A percentile compares a stretch with the other conserved stretches of the same genome.
Evolutionary conservation across 2,888 invertebrate species (phyloP).

Genomic region (Hirtodrosophila histrioides): DNA sequence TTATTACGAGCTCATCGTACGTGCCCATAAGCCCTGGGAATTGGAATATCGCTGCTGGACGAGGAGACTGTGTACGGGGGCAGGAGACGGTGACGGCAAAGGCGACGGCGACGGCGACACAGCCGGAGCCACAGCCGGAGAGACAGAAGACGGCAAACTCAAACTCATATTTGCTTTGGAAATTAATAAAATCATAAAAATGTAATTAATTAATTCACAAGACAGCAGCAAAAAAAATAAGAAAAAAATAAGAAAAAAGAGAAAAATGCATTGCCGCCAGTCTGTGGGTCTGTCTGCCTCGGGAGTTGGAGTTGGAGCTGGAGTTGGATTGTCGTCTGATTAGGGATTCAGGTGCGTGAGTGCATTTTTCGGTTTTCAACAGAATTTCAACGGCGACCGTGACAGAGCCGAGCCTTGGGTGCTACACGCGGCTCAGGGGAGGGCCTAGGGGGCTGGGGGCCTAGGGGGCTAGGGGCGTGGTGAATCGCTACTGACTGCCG

Average conservation of each 20-base stretch:
- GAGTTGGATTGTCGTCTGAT: constrained; percentile 55
- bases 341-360: constrained; percentile 77
- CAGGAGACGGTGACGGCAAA: not conserved
- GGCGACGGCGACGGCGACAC: constrained; percentile 12
- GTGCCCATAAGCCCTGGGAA: constrained; percentile 83
- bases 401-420: constrained; percentile 55
- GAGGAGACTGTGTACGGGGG: constrained; percentile 6
- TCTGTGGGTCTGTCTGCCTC: constrained; percentile 35
- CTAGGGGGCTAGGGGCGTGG: not conserved
- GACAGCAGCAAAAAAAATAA: constrained; percentile 33
- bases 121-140: constrained; percentile 1
- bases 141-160: constrained; percentile 28
- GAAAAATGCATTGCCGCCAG: constrained; percentile 60
- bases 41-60: constrained; percentile 50
- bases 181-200: constrained; percentile 79
- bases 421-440: constrained; percentile 12
- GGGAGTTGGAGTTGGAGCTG: constrained; percentile 9
- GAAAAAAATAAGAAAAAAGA: constrained; percentile 33
- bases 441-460: not conserved
- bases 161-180: constrained; percentile 59
- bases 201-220: constrained; percentile 76
- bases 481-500: constrained; percentile 31
- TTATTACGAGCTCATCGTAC: constrained; percentile 74
- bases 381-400: constrained; percentile 66
- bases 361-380: constrained; percentile 74